Evolutionary conservation across 1,140 invertebrate species (phyloP), one percentile per base, ranked within the genome.

Genomic region (Pemphigus obesinymphae): DNA sequence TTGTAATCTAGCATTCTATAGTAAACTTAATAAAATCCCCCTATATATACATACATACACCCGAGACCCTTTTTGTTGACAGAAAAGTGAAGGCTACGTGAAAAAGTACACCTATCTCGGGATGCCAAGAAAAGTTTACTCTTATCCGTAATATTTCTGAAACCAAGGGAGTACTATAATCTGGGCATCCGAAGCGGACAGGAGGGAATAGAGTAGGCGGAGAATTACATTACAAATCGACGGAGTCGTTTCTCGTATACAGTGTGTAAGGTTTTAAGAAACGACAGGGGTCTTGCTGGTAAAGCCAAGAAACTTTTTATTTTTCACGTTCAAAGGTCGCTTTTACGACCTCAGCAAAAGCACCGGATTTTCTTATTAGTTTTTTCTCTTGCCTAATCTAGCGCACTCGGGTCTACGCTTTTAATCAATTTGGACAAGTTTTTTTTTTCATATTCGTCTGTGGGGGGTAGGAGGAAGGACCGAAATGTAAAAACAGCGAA

Each of bases 181-280:
- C 75, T 37, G 63, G 68, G 37, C 40, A n/a, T 23, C 68, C 13
- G 66, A 70, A 70, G 45, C 26, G 68, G 68, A 70, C 40, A 40
- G 68, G 23, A 50, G 72, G 29, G 20, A 23, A n/a, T n/a, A 53
- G 72, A 34, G 63, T 13, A 26, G 31, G n/a, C 48, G 50, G 75
- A 26, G 75, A 78, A 78, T 78, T 78, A 58, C 75, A 58, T 78
- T 78, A 78, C 75, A 78, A 78, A 78, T 78, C 75, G 75, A 78
- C 75, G 23, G 75, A 58, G 53, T 37, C 34, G 34, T 75, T 75
- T 75, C 72, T n/a, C 20, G 63, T 68, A 26, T 48, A 75, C 48
- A 53, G 72, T 78, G 75, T 40, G 40, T 75, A 43, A 70, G 68
- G 68, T 70, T 70, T 70, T 45, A 40, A 55, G 75, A 75, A 75